phyloP scores from a whole-genome alignment of 2,113 vertebrate genomes.

The Mungos mungo region DNA sequence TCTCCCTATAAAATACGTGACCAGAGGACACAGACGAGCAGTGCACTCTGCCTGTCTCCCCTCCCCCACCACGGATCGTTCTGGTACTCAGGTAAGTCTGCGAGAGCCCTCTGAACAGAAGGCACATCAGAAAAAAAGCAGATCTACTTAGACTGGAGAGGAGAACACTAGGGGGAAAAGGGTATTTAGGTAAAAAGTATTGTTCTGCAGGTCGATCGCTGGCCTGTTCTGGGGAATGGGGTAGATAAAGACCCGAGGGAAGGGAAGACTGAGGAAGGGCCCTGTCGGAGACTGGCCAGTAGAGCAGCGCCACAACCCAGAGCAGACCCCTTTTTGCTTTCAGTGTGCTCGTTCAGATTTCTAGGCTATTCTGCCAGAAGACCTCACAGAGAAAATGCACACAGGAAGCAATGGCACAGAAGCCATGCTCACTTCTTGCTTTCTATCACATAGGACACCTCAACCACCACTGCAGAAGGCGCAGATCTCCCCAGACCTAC shows the following conservation, averaged over 20 bases:
- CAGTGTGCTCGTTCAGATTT: background rate
- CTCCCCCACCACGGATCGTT: background rate
- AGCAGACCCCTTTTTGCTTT: background rate
- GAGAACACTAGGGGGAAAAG: background rate
- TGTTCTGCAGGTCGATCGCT: background rate
- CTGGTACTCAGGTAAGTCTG: background rate
- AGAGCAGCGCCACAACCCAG: background rate
- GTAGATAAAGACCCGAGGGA: background rate
- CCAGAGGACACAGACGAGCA: background rate
- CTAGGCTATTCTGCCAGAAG: background rate
- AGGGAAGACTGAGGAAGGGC: background rate
- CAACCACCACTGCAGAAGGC: background rate
- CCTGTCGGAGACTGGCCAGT: background rate
- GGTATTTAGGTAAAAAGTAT: background rate
- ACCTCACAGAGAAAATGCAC: background rate
- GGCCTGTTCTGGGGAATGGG: background rate
- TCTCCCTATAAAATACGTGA: background rate
- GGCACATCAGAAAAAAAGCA: background rate
- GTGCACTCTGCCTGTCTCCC: background rate
- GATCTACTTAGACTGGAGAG: background rate
- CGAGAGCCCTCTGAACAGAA: background rate
- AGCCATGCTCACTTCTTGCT: background rate
- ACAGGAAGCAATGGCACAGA: background rate
- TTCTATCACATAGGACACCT: too few relatives aligned
- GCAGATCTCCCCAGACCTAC: background rate